Evolutionary conservation across 2,888 invertebrate species (phyloP).

Genomic region (Homarus gammarus): DNA sequence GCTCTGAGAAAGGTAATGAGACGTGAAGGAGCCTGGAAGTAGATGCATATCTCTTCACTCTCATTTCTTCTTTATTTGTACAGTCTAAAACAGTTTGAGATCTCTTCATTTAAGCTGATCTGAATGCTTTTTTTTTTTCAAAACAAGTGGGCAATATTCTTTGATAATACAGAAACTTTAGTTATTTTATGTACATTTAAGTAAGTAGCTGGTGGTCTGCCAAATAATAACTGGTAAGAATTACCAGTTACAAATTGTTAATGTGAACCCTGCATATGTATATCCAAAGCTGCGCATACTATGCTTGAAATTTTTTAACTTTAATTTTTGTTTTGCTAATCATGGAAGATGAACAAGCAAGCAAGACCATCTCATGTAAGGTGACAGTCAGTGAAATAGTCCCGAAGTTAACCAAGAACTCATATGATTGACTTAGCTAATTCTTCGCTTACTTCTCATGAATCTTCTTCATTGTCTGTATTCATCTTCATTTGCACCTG

Average conservation of each 20-base stretch:
- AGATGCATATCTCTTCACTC: background rate
- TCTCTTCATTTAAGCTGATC: background rate
- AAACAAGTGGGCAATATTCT: too few relatives aligned
- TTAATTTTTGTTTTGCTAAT: background rate
- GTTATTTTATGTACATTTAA: too few relatives aligned
- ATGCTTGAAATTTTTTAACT: background rate
- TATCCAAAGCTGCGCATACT: background rate
- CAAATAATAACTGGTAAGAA: background rate
- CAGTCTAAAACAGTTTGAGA: too few relatives aligned
- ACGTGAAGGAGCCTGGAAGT: background rate
- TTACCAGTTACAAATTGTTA: background rate
- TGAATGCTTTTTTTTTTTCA: background rate
- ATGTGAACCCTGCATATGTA: background rate
- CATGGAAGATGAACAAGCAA: background rate
- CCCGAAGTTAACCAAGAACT: background rate
- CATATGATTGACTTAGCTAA: background rate
- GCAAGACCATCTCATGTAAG: background rate
- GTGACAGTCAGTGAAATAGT: background rate
- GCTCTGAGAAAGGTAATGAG: background rate
- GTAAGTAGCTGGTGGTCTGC: too few relatives aligned
- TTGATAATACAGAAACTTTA: too few relatives aligned
- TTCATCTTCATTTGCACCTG: background rate
- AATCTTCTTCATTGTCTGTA: background rate
- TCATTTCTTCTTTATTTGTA: background rate
- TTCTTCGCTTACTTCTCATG: constrained; percentile 19